These are phyloP conservation scores for Gavialis gangeticus DNA, from an alignment of 2,113 vertebrate species.

Conservation along the genomic window DNA sequence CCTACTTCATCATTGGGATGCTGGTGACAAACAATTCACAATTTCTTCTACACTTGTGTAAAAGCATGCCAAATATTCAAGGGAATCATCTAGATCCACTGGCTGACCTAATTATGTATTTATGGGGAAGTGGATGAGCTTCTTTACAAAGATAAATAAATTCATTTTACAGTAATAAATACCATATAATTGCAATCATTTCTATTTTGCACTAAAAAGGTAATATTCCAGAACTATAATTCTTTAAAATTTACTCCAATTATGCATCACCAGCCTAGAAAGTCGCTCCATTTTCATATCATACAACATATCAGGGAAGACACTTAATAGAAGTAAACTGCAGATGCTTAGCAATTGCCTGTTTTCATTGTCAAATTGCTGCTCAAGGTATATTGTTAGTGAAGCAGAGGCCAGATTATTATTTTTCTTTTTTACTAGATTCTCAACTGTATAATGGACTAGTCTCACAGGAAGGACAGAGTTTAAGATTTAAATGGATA, in stretches of 20 bases:
- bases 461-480: not conserved
- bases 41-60: not conserved
- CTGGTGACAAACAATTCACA: not conserved
- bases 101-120: not conserved
- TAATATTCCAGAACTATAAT: not conserved
- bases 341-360: too few relatives aligned
- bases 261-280: not conserved
- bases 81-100: not conserved
- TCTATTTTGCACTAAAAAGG: not conserved
- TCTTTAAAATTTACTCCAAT: not conserved
- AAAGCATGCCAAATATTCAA: not conserved
- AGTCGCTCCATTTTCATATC: constrained; percentile 11
- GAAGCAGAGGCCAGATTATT: not conserved
- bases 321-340: too few relatives aligned
- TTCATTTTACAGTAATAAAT: constrained; percentile 20
- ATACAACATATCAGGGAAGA: not conserved
- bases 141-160: constrained; percentile 45
- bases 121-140: constrained; percentile 8
- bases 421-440: not conserved
- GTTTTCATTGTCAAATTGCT: not conserved
- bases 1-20: not conserved
- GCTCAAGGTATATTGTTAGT: not conserved
- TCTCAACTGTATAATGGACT: not conserved
- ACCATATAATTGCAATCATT: constrained; percentile 35
- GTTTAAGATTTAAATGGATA: not conserved